Conservation (phyloP, 1,140 invertebrate species). For the Drosophila sechellia region DNA sequence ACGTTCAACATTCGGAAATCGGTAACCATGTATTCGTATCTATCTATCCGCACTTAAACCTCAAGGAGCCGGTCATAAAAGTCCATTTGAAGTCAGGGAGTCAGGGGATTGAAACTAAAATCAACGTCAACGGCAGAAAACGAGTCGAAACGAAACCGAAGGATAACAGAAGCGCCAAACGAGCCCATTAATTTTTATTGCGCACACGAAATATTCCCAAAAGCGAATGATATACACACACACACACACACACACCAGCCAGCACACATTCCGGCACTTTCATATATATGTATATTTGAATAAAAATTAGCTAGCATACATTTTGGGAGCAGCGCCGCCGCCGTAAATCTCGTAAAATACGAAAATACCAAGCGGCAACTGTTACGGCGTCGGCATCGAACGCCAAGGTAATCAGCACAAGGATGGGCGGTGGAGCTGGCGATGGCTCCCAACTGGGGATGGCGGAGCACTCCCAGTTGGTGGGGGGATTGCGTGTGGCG, state of each 20-base stretch:
- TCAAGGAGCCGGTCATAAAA: constrained; percentile 59
- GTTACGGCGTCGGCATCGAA: constrained; percentile 59
- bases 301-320: constrained; percentile 78
- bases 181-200: constrained; percentile 78
- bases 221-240: constrained; percentile 1
- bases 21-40: constrained; percentile 21
- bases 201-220: constrained; percentile 57
- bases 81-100: constrained; percentile 39
- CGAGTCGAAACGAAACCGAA: constrained; percentile 24
- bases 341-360: constrained; percentile 64
- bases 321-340: constrained; percentile 55
- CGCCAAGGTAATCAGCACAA: constrained; percentile 62
- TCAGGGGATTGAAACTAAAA: constrained; percentile 65
- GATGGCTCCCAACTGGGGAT: constrained; percentile 3
- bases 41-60: constrained; percentile 42
- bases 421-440: constrained; percentile 5
- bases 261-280: background rate
- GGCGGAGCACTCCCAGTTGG: constrained; percentile 34
- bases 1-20: constrained; percentile 40
- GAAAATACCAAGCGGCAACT: constrained; percentile 71
- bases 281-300: constrained; percentile 65
- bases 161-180: constrained; percentile 31
- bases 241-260: constrained; percentile 1
- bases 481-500: constrained; percentile 55
- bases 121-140: constrained; percentile 66